Evolutionary conservation across 2,113 vertebrate genomes (phyloP).

Genomic region (Cettia cetti): DNA sequence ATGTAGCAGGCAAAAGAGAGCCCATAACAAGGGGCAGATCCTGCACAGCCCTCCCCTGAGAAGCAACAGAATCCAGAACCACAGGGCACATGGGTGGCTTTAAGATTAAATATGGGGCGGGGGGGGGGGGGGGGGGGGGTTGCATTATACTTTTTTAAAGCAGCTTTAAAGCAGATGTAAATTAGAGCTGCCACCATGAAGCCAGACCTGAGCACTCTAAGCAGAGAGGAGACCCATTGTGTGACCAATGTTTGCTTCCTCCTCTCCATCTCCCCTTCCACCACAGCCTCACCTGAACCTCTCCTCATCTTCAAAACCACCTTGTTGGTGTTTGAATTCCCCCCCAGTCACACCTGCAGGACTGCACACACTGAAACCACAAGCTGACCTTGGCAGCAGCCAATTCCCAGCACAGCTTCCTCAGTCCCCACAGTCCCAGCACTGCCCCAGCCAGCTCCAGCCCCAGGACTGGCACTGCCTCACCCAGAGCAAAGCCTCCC

Average conservation of each 20-base stretch:
- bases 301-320: not conserved
- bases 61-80: not conserved
- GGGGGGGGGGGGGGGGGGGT: no score
- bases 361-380: not conserved
- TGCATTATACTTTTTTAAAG: not conserved
- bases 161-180: not conserved
- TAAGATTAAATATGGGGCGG: not conserved
- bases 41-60: not conserved
- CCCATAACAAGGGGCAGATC: not conserved
- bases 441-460: not conserved
- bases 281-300: not conserved
- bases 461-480: not conserved
- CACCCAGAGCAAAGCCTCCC: not conserved
- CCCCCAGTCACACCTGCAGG: not conserved
- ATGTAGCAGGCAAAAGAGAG: not conserved
- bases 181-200: not conserved
- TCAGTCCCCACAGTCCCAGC: not conserved
- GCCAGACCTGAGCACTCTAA: not conserved
- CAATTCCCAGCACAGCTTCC: accelerated
- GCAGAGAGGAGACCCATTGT: not conserved
- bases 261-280: not conserved
- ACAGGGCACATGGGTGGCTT: not conserved
- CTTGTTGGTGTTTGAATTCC: not conserved
- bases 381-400: not conserved
- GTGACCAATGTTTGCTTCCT: not conserved